A percentile compares a stretch with the other conserved stretches of the same genome.
Conservation (phyloP, 2,113 vertebrate species). For the Catharus minimus region DNA sequence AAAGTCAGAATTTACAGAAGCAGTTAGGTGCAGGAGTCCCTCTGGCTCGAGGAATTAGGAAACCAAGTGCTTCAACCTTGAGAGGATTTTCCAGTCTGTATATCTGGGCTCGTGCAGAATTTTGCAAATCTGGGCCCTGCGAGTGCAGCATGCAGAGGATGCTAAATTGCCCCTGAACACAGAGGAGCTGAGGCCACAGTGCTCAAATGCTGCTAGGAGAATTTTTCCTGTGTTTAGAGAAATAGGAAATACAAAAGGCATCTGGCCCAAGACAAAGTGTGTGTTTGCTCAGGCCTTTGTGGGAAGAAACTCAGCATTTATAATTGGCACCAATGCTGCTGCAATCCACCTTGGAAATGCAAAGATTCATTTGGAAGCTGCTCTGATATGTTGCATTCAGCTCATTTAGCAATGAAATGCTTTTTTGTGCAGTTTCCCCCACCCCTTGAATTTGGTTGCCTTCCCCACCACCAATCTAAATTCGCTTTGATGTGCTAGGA, state of each 20-base stretch:
- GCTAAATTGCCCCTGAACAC: neutral
- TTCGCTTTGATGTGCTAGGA: conserved; percentile 46
- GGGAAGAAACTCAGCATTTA: neutral
- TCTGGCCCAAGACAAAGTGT: rapidly evolving
- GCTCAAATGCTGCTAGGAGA: neutral
- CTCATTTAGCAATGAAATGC: neutral
- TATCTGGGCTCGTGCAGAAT: neutral
- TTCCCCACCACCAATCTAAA: conserved; percentile 24
- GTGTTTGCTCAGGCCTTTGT: neutral
- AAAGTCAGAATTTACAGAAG: neutral
- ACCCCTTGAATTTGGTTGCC: neutral
- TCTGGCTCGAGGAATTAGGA: neutral
- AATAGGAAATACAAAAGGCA: neutral
- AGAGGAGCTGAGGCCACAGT: neutral
- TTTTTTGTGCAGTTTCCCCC: neutral
- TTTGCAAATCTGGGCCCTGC: neutral
- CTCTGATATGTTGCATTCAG: neutral
- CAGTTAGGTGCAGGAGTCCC: neutral
- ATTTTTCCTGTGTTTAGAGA: neutral
- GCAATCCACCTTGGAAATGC: neutral
- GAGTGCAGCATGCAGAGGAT: neutral
- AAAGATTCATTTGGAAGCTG: neutral
- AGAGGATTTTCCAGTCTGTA: neutral
- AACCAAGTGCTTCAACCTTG: neutral
- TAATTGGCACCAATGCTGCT: neutral